A percentile compares a stretch with the other conserved stretches of the same genome.
Conservation (phyloP, 1,140 invertebrate species). For the Andrena cerasifolii region DNA sequence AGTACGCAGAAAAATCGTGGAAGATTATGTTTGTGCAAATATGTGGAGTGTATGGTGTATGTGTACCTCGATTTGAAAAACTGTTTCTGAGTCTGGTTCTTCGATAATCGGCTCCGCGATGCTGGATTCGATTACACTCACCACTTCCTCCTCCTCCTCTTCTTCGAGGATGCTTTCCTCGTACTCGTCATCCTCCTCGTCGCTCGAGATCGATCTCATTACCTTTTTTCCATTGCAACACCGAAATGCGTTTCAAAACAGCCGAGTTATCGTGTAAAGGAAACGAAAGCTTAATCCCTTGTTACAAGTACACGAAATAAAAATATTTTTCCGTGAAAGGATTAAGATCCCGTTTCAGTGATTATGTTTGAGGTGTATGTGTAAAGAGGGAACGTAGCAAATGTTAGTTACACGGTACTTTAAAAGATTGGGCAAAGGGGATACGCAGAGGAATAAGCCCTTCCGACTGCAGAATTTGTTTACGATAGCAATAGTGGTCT, state of each 20-base stretch:
- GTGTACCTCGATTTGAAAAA: conserved; percentile 73
- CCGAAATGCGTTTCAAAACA: conserved; percentile 38
- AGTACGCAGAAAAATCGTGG: neutral
- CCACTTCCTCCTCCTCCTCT: conserved; percentile 78
- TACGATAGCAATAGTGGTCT: conserved; percentile 71
- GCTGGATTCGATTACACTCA: conserved; percentile 74
- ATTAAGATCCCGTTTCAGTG: neutral
- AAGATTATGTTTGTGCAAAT: conserved; percentile 44
- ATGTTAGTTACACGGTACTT: conserved; percentile 19
- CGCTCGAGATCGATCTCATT: conserved; percentile 52
- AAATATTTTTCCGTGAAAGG: neutral
- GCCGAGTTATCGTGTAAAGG: conserved; percentile 31
- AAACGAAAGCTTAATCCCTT: neutral
- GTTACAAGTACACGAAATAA: neutral
- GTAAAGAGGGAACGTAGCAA: too few species aligned
- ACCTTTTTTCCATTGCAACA: conserved; percentile 49
- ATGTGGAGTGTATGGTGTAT: conserved; percentile 53
- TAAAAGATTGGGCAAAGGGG: neutral
- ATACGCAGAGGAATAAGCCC: neutral
- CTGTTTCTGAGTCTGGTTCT: conserved; percentile 67
- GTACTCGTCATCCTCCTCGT: conserved; percentile 65
- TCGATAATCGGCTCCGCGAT: conserved; percentile 71
- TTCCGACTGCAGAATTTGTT: neutral
- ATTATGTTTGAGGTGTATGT: neutral
- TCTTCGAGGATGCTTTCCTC: conserved; percentile 76